phyloP scores from a whole-genome alignment of 2,113 vertebrate species.

The Himantopus leucocephalus region DNA sequence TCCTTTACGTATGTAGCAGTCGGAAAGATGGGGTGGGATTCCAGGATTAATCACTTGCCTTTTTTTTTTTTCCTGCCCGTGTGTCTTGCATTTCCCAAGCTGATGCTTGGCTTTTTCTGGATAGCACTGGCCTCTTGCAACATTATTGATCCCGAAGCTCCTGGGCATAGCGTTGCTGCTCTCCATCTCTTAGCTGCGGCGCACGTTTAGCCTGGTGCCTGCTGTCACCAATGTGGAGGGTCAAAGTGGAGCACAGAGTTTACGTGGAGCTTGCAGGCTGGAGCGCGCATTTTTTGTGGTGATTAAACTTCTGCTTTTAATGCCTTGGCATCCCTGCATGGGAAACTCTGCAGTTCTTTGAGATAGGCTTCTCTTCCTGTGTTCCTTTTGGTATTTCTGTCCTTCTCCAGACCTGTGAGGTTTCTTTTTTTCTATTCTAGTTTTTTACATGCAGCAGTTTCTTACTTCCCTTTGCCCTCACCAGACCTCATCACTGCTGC shows the following conservation, averaged over 20 bases:
- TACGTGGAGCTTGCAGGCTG: neutral
- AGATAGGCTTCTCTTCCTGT: neutral
- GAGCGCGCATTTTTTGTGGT: neutral
- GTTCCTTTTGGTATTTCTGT: neutral
- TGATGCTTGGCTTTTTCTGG: neutral
- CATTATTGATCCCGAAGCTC: neutral
- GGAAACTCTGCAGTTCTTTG: neutral
- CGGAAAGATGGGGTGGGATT: neutral
- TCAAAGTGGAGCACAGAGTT: neutral
- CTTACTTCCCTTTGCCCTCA: neutral
- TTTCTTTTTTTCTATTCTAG: neutral
- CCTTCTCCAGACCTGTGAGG: neutral
- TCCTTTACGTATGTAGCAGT: neutral
- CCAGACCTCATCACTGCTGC: neutral
- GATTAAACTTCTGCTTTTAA: neutral
- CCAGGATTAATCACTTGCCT: neutral
- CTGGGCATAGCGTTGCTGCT: neutral
- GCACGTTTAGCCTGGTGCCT: neutral
- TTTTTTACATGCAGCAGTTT: neutral
- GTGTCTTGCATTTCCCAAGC: neutral
- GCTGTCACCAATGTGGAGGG: neutral
- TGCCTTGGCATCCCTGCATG: neutral
- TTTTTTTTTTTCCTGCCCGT: neutral
- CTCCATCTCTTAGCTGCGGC: rapidly evolving
- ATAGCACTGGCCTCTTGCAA: neutral